Evolutionary conservation across 2,797 vertebrate species (phyloP).

Genomic region (Eremophila alpestris): DNA sequence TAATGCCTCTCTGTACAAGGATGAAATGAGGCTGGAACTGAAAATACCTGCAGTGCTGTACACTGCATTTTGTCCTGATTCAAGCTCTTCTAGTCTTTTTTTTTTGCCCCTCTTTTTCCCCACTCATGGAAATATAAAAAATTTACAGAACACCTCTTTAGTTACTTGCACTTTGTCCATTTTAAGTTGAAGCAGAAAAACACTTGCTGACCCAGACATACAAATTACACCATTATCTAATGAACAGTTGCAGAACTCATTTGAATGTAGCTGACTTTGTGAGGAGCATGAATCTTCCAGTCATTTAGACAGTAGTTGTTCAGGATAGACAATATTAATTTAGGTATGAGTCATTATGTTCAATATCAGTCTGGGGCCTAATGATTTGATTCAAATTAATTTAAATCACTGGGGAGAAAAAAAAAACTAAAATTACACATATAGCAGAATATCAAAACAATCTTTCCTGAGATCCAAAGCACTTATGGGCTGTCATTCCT

Average conservation of each 20-base stretch:
- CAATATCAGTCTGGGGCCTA: slow-evolving; percentile 71
- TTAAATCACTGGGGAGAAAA: slow-evolving; percentile 70
- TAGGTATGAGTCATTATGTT: slow-evolving; percentile 76
- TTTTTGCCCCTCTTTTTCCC: background rate
- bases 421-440: slow-evolving; percentile 52
- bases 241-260: slow-evolving; percentile 69
- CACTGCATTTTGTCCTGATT: background rate
- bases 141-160: slow-evolving; percentile 38
- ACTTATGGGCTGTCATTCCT: background rate
- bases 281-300: slow-evolving; percentile 63
- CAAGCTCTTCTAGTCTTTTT: background rate
- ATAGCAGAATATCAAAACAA: slow-evolving; percentile 38
- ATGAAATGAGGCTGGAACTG: background rate
- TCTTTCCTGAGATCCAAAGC: background rate
- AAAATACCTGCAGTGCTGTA: background rate
- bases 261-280: slow-evolving; percentile 63
- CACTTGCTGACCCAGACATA: slow-evolving; percentile 60
- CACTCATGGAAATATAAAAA: background rate
- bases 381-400: slow-evolving; percentile 79
- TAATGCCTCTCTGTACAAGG: background rate
- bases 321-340: slow-evolving; percentile 77
- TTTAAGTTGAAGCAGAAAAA: slow-evolving; percentile 43
- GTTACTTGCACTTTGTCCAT: slow-evolving; percentile 16
- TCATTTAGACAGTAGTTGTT: slow-evolving; percentile 73
- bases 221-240: slow-evolving; percentile 72